These are phyloP conservation scores for Platichthys stellatus DNA, from an alignment of 2,113 vertebrate species.

Conservation along the genomic window DNA sequence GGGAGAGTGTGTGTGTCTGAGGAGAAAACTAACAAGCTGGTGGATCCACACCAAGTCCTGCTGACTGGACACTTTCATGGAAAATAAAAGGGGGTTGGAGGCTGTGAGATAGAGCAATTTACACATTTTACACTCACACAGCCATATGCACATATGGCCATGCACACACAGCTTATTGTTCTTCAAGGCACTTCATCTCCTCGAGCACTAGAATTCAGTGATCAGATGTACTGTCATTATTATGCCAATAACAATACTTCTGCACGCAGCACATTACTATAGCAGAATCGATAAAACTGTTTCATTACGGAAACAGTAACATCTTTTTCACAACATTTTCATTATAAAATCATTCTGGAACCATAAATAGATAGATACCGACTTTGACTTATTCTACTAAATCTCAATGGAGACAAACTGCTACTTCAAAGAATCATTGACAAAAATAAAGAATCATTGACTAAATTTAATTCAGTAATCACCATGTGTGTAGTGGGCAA, in stretches of 20 bases:
- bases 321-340: too few relatives aligned
- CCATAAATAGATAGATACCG: too few relatives aligned
- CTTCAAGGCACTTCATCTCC: conserved; percentile 31
- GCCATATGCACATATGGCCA: too few relatives aligned
- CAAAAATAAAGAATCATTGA: too few relatives aligned
- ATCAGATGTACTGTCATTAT: conserved; percentile 38
- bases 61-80: conserved; percentile 55
- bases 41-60: conserved; percentile 12
- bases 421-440: too few relatives aligned
- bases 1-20: conserved; percentile 23
- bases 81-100: conserved; percentile 35
- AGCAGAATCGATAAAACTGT: conserved; percentile 52
- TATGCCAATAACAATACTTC: conserved; percentile 28
- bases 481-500: not conserved
- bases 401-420: too few relatives aligned
- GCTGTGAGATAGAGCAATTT: conserved; percentile 20
- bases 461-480: too few relatives aligned
- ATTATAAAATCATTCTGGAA: too few relatives aligned
- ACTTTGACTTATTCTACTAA: too few relatives aligned
- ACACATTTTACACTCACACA: conserved; percentile 22
- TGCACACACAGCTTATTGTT: conserved; percentile 10
- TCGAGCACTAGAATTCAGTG: conserved; percentile 27
- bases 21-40: not conserved
- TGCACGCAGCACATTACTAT: not conserved
- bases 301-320: conserved; percentile 22